Conservation (phyloP, 2,888 invertebrate genomes). For the Tenthredo amoena region DNA sequence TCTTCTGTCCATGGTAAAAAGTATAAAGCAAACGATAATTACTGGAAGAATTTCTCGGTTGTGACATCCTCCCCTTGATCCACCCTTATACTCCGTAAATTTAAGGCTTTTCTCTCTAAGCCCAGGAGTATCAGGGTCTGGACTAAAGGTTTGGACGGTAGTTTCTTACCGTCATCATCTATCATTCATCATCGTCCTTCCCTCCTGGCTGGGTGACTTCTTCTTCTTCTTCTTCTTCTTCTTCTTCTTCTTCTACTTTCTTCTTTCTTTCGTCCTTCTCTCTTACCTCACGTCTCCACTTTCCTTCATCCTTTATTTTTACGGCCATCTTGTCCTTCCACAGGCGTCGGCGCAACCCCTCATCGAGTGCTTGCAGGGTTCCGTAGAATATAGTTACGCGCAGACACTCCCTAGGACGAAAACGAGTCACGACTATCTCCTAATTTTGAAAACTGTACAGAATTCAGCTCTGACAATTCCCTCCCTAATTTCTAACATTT, state of each 20-base stretch:
- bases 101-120: slow-evolving; percentile 19
- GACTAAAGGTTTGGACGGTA: slow-evolving; percentile 25
- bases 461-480: not conserved
- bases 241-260: not conserved
- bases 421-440: not conserved
- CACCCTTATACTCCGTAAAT: slow-evolving; percentile 52
- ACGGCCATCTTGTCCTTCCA: slow-evolving; percentile 21
- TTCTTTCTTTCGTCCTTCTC: not conserved
- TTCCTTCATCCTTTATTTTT: slow-evolving; percentile 1
- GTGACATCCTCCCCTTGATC: slow-evolving; percentile 55
- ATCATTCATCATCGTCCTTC: slow-evolving; percentile 70
- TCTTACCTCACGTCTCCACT: not conserved
- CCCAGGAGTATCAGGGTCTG: not conserved
- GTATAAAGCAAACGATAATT: slow-evolving; percentile 7
- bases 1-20: not conserved
- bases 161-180: slow-evolving; percentile 69
- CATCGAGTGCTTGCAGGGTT: slow-evolving; percentile 15
- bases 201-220: slow-evolving; percentile 19
- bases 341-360: slow-evolving; percentile 22
- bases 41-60: slow-evolving; percentile 15
- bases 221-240: not conserved
- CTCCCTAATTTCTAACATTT: not conserved
- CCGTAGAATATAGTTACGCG: slow-evolving; percentile 1
- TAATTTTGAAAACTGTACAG: not conserved
- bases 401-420: not conserved